Evolutionary conservation across 2,113 vertebrate genomes (phyloP), one percentile per base, ranked within the genome.

Genomic region (Colinus virginianus): DNA sequence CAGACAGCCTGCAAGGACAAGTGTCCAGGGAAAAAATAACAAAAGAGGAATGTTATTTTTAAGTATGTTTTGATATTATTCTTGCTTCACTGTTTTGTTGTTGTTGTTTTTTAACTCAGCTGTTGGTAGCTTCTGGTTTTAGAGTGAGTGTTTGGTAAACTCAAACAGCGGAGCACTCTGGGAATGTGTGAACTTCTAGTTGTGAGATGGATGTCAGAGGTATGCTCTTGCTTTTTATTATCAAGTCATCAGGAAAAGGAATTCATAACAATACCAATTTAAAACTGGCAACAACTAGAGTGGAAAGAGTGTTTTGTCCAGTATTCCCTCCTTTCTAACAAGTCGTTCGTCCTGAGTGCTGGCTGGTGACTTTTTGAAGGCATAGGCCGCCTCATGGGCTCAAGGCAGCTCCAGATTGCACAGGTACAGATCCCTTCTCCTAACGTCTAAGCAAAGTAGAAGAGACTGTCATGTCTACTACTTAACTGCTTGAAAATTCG

Each of bases 121-220:
- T 78, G 30, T 83, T 88, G 51, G 55, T 95, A 89, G 86, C 32
- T 80, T 97, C 89, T 19, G 26, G 18, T 94, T 95, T 94, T 68
- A 68, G 38, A 81, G 66, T 49, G 45, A 90, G 25, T 16, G 7
- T 84, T 32, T 36, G 19, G 46, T 19, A 58, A 78, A 74, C 61
- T 53, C 51, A 59, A 21, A 6, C 49, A 38, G 49, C 48, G 2
- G 4, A 61, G 22, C 20, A 8, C 11, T 46, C 26, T 21, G 46
- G 49, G 18, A 51, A 71, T 61, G 23, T 8, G 2, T 34, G 20
- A 4, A 3, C 13, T 61, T 78, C 59, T 64, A 36, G 23, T 58
- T 68, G 56, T 51, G 49, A 84, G 84, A 90, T 20, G n/a, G 19
- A 78, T 75, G 75, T 59, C 78, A 89, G 86, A 70, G 49, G 32